Conservation (phyloP, 2,888 invertebrate genomes). For the Epinotia ramella region DNA sequence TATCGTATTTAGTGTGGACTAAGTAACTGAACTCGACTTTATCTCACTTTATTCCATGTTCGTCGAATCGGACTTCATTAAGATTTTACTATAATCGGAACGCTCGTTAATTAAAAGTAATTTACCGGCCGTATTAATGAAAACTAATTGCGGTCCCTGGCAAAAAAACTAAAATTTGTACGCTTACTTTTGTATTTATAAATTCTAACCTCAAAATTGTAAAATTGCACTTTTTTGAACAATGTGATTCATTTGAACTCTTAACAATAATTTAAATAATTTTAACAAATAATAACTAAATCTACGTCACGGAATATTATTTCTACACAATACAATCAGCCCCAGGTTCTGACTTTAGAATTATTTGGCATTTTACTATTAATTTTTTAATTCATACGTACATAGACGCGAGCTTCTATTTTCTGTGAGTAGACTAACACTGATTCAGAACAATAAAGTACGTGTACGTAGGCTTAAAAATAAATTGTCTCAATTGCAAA, state of each 20-base stretch:
- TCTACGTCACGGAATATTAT: slow-evolving; percentile 1
- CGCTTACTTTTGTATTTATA: slow-evolving; percentile 15
- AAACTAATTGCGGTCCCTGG: neutral
- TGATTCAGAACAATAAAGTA: slow-evolving; percentile 1
- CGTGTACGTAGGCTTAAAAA: neutral
- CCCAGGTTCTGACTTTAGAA: neutral
- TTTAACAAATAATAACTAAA: slow-evolving; percentile 9
- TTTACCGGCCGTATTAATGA: neutral
- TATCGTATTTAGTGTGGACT: no score
- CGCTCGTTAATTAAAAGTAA: neutral
- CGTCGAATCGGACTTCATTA: neutral
- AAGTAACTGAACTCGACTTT: no score
- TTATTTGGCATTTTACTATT: slow-evolving; percentile 14
- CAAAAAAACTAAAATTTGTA: slow-evolving; percentile 29
- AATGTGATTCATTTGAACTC: neutral
- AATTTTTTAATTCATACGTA: slow-evolving; percentile 1
- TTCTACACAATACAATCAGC: neutral
- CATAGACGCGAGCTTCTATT: neutral
- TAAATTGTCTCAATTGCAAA: no score
- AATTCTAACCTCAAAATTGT: slow-evolving; percentile 2
- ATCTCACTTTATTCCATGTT: neutral
- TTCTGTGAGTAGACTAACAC: neutral
- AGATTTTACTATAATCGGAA: neutral
- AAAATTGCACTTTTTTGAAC: slow-evolving; percentile 40
- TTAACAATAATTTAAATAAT: slow-evolving; percentile 35